Base-by-base conservation (phyloP, 1,140 invertebrate species). In the Drosophila sp. region DNA sequence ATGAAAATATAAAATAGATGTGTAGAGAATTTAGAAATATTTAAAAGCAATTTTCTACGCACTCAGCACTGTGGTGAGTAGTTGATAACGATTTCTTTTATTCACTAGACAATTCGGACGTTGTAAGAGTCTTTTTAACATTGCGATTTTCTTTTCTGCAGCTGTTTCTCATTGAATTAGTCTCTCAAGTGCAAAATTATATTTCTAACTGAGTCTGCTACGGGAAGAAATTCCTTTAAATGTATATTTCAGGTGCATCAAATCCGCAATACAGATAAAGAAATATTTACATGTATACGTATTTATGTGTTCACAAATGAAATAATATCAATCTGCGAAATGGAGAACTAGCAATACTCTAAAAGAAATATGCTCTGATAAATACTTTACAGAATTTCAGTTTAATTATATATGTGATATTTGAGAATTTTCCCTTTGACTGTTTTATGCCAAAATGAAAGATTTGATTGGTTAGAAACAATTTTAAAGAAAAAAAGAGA, bases 81-180 rank as follows among this genome's bases (percentile, higher is more conserved):
- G 46, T 32, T 90, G 89, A 8, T 76, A 71, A 1, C 89, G 80
- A 72, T 86, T 91, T 11, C 90, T 63, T 13, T 51, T 45, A 45
- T 87, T 91, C 2, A 91, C 50, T 34, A 90, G 29, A 36, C 82
- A 81, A 11, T 90, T 77, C 0, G 86, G 72, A 7, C 64, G 62
- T 16, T 56, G 36, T 27, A 80, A 62, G 0, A 81, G 13, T 63
- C 54, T 67, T 0, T 5, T 5, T 1, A 87, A 50, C 81, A 87
- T 90, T 58, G n/a, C 8, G n/a, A 6, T 41, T 9, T 45, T 8
- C 13, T 50, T 0, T 25, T 16, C n/a, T 36, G 8, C 2, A 36
- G 8, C 8, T 11, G 11, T 2, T n/a, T 11, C 34, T 36, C 34
- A 11, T 11, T 36, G 8, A 4, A 7, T 43, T 7, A 43, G 40